Evolutionary conservation across 2,888 invertebrate species (phyloP).

Genomic region (Eudemis profundana): DNA sequence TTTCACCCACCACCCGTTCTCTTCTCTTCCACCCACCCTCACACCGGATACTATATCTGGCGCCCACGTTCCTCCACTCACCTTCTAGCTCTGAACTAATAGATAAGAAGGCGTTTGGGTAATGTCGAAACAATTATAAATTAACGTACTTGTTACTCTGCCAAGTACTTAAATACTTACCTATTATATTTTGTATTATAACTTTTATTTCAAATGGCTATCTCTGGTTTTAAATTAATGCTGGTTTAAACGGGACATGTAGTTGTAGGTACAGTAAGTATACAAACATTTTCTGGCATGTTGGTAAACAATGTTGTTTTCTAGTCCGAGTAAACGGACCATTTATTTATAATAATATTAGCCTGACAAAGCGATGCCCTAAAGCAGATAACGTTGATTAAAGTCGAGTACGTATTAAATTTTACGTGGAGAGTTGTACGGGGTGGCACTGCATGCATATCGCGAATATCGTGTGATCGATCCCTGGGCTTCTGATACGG

Average conservation of each 20-base stretch:
- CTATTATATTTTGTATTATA: no score
- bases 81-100: constrained; percentile 20
- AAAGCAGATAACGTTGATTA: constrained; percentile 10
- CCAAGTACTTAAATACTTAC: no score
- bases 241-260: no score
- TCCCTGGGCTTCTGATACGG: no score
- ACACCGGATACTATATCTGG: constrained; percentile 45
- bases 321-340: background rate
- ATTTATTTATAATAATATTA: background rate
- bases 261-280: no score
- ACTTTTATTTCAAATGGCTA: no score
- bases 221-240: no score
- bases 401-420: background rate
- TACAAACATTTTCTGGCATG: no score
- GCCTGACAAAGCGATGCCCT: background rate
- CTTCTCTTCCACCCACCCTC: constrained; percentile 50
- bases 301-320: no score
- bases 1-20: constrained; percentile 54
- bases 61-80: constrained; percentile 41
- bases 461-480: constrained; percentile 21
- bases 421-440: constrained; percentile 11
- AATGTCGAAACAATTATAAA: constrained; percentile 22
- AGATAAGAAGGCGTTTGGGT: background rate
- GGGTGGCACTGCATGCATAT: constrained; percentile 28
- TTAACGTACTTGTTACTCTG: background rate